Percentiles rank a stretch among this genome's conserved stretches.
These are phyloP conservation scores for Raja brachyura DNA, from an alignment of 2,113 vertebrate genomes.

Conservation along the genomic window DNA sequence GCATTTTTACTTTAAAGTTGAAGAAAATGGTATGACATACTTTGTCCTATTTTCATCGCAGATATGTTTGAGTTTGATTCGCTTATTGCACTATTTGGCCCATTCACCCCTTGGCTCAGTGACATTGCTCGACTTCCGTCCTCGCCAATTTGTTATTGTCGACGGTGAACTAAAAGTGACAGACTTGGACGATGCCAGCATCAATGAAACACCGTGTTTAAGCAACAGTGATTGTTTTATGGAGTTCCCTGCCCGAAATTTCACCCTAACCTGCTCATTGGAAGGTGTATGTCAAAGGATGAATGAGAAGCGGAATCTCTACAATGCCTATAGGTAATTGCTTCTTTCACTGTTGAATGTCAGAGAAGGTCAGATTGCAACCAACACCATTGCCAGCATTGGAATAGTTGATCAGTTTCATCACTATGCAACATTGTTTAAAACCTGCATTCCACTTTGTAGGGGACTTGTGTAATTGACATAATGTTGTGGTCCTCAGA, in stretches of 20 bases:
- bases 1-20: neutral
- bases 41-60: constrained; percentile 35
- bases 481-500: neutral
- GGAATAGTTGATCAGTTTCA: constrained; percentile 20
- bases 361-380: constrained; percentile 7
- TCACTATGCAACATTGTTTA: constrained; percentile 17
- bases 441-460: constrained; percentile 33
- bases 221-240: constrained; percentile 61
- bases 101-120: constrained; percentile 79
- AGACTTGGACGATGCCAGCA: constrained; percentile 73
- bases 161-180: constrained; percentile 79
- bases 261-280: constrained; percentile 67
- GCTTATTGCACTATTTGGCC: constrained; percentile 75
- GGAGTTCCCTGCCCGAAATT: constrained; percentile 79
- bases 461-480: constrained; percentile 21
- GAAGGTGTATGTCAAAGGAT: constrained; percentile 71
- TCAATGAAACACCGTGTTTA: constrained; percentile 67
- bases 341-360: constrained; percentile 10
- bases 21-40: neutral
- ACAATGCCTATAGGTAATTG: constrained; percentile 77
- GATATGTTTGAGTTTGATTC: constrained; percentile 78
- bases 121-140: constrained; percentile 79
- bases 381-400: neutral
- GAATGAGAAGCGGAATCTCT: constrained; percentile 81
- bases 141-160: constrained; percentile 78